Evolutionary conservation across 2,113 vertebrate species (phyloP), one percentile per base, ranked within the genome.

Genomic region (Zingel zingel): DNA sequence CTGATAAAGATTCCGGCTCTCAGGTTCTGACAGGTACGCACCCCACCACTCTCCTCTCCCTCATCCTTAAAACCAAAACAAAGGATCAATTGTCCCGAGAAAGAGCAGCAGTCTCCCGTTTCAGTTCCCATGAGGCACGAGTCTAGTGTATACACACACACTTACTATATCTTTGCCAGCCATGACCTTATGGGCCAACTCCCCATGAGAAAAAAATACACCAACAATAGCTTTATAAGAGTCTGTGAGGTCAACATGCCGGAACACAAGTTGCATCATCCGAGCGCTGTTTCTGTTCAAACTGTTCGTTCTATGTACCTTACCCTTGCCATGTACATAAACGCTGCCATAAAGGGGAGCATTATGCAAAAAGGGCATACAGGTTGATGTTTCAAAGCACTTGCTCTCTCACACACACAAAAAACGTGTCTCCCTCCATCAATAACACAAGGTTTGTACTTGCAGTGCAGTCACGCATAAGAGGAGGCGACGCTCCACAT

Each of bases 21-120:
- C 73, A 77, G 84, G 89, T 89, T 88, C 88, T 69, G 66, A 36
- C 23, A 86, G 91, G 84, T 88, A 84, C 56, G 64, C 47, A 39
- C 70, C 82, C 71, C 80, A 48, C 75, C 84, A 39, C 85, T 76
- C 85, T 68, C 82, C 79, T 64, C 76, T 82, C 76, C 39, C 39
- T 43, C 83, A 83, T 77, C 87, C 59, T 56, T 16, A 67, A 78
- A 85, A 77, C 59, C 51, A 67, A 89, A 89, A 94, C 90, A 93
- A 93, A 94, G 88, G 85, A 87, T 79, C 75, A 43, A 90, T 90
- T 95, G 94, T 94, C 86, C 74, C 0, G 50, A 47, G 57, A 75
- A 81, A 85, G 84, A 88, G 85, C 53, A 51, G 21, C 72, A 10
- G 61, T 86, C 58, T 90, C 82, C 0, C 53, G 3, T 90, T 92